Evolutionary conservation across 1,140 invertebrate species (phyloP), one percentile per base, ranked within the genome.

Genomic region (Tetramorium alpestre): DNA sequence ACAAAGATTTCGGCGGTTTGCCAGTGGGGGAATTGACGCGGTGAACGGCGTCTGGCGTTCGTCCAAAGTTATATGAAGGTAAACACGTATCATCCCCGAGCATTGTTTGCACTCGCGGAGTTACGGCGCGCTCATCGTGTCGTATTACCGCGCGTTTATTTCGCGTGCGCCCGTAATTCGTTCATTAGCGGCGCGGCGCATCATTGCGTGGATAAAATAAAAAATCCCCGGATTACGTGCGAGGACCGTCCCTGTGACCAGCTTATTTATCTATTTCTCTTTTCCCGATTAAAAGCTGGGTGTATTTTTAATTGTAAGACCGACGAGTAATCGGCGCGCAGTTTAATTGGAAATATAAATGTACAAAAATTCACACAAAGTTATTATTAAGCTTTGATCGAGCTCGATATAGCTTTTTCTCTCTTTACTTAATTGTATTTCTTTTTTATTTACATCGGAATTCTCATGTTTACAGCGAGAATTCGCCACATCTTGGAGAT

Each of bases 1-100:
- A 90, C 90, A 78, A 80, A 88, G 86, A 91, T 91, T 91, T 88
- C 90, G 89, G 90, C 89, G 49, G 77, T n/a, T 91, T 91, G 90
- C 90, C 90, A 91, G 84, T 84, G 75, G 64, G 65, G 65, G 77
- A 88, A 91, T 91, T 91, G 87, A 90, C 90, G 87, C 77, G 81
- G 76, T 54, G 76, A 88, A 86, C 88, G 70, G 64, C 58, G 73
- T 56, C 75, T 84, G 90, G 90, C 90, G 47, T 18, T n/a, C 54
- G 49, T 87, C 90, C 90, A 91, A 88, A 91, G 88, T 91, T 90
- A 90, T 90, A 69, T 56, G 78, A 90, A 88, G 58, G 90, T 88
- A 91, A 91, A 91, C 87, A 91, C 78, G 54, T 82, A 90, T 90
- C 89, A 82, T 62, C 64, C 82, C 64, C 7, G 80, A 54, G 82